These are phyloP conservation scores for Dipodomys ordii DNA, from an alignment of 2,113 vertebrate species.

Conservation along the genomic window DNA sequence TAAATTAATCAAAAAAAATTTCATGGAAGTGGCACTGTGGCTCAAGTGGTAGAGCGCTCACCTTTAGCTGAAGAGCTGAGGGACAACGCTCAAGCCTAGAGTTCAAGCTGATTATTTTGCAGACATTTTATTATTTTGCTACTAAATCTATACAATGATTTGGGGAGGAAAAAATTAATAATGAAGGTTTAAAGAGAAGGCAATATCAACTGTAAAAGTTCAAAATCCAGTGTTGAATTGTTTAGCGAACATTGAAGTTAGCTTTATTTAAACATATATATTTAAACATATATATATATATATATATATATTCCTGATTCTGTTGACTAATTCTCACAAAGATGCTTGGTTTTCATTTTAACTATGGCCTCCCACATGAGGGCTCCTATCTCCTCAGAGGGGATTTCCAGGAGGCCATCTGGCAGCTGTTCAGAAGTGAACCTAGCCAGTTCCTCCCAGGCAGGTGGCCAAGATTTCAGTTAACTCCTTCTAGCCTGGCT, in stretches of 20 bases:
- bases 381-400: background rate
- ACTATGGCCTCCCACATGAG: background rate
- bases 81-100: too few species aligned
- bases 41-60: too few species aligned
- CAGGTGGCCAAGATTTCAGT: constrained; percentile 67
- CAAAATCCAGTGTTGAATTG: background rate
- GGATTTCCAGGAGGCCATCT: constrained; percentile 68
- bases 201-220: constrained; percentile 9
- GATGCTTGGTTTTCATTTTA: background rate
- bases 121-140: constrained; percentile 4
- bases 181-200: background rate
- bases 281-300: too few species aligned
- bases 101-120: background rate
- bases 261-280: background rate
- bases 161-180: background rate
- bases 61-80: too few species aligned
- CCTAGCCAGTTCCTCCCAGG: constrained; percentile 9
- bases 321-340: constrained; percentile 21
- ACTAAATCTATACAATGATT: background rate
- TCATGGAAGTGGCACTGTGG: too few species aligned
- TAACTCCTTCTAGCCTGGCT: constrained; percentile 39
- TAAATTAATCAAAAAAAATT: background rate
- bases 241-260: background rate
- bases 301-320: background rate
- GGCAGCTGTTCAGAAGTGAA: constrained; percentile 64